Evolutionary conservation across 2,113 vertebrate species (phyloP).

Genomic region (Ariopsis seemanni): DNA sequence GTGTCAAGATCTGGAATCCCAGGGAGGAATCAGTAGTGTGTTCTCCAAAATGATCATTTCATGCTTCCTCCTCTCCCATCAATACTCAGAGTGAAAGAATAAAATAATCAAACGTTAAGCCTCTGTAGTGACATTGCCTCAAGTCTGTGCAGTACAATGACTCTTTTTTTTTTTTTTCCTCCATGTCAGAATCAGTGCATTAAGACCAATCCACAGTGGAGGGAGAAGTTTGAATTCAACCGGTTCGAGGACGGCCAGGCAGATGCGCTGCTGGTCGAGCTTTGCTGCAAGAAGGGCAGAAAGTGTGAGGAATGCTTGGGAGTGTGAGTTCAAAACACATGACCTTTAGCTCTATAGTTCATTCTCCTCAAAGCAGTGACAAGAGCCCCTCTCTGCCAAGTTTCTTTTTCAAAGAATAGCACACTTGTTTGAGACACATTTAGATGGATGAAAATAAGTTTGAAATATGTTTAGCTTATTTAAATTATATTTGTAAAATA

Average conservation of each 20-base stretch:
- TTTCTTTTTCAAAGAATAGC: background rate
- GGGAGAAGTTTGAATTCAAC: slow-evolving; percentile 97
- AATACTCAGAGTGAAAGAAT: slow-evolving; percentile 46
- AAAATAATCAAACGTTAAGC: slow-evolving; percentile 61
- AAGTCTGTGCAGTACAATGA: slow-evolving; percentile 49
- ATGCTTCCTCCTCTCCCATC: slow-evolving; percentile 56
- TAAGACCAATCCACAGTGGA: slow-evolving; percentile 95
- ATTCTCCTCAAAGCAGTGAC: slow-evolving; percentile 5
- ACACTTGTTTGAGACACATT: background rate
- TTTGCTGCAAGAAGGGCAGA: slow-evolving; percentile 87
- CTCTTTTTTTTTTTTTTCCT: slow-evolving; percentile 41
- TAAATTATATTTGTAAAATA: background rate
- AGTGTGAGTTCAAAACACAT: slow-evolving; percentile 77
- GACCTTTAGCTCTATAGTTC: background rate
- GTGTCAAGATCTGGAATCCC: slow-evolving; percentile 77
- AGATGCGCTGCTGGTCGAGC: slow-evolving; percentile 89
- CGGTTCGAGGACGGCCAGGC: slow-evolving; percentile 89
- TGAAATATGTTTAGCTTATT: background rate
- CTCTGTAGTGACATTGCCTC: slow-evolving; percentile 62
- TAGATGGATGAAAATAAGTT: background rate
- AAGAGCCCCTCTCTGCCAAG: slow-evolving; percentile 24
- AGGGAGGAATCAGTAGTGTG: slow-evolving; percentile 62
- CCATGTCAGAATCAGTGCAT: slow-evolving; percentile 89
- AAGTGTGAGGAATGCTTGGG: slow-evolving; percentile 89
- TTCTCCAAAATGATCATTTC: slow-evolving; percentile 33